These are phyloP conservation scores for Bicyclus anynana DNA, from an alignment of 1,140 invertebrate genomes.

Conservation along the genomic window DNA sequence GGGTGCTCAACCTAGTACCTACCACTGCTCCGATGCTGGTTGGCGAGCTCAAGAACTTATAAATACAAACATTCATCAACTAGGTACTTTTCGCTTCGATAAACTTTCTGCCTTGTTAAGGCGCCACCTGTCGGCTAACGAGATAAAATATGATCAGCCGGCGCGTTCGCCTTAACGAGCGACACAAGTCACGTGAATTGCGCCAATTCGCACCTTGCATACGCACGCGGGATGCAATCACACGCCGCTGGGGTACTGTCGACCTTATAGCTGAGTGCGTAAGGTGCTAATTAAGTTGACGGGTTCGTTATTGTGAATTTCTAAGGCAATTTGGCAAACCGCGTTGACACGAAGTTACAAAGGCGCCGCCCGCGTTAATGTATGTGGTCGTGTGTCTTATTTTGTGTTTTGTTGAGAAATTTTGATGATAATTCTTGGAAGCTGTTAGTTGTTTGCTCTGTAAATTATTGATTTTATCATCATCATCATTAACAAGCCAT, in stretches of 20 bases:
- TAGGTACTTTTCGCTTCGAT: too few species aligned
- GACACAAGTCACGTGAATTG: conserved; percentile 17
- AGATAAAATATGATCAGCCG: conserved; percentile 1
- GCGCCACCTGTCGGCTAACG: not conserved
- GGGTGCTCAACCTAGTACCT: too few species aligned
- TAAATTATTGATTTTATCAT: too few species aligned
- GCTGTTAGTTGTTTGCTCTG: too few species aligned
- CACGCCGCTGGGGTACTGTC: not conserved
- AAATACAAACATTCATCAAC: too few species aligned
- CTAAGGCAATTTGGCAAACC: conserved; percentile 35
- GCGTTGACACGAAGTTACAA: conserved; percentile 29
- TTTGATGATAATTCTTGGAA: not conserved
- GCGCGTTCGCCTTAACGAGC: conserved; percentile 15
- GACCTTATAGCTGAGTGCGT: not conserved
- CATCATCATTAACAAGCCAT: too few species aligned
- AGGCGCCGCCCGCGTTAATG: conserved; percentile 17
- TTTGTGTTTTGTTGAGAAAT: conserved; percentile 5
- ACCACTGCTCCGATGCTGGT: too few species aligned
- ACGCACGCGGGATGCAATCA: conserved; percentile 14
- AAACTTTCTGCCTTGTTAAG: not conserved
- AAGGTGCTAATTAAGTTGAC: not conserved
- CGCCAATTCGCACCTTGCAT: conserved; percentile 21
- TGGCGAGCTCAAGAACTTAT: too few species aligned
- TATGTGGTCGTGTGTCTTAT: conserved; percentile 22
- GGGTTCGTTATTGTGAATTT: conserved; percentile 10